Evolutionary conservation across 2,888 invertebrate genomes (phyloP), one percentile per base, ranked within the genome.

Genomic region (Athalia rosae): DNA sequence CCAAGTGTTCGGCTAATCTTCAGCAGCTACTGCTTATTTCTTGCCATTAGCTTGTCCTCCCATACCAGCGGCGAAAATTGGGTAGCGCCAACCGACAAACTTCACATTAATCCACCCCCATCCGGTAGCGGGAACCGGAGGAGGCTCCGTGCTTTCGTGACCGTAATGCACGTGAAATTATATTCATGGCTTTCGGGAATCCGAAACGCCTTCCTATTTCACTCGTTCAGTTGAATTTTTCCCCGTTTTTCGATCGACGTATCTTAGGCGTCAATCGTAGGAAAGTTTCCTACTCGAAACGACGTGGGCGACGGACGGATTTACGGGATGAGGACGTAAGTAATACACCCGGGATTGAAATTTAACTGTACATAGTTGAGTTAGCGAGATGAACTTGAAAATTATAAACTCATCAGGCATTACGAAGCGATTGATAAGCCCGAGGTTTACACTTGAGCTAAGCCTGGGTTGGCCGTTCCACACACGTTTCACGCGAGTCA

Each of bases 321-420:
- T 28, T 28, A 28, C 28, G 28, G 28, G 28, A 28, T 28, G 0
- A 28, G 28, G 28, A 28, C 28, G 28, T 28, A 28, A 28, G 28
- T 28, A 28, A 28, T 28, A 28, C 28, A n/a, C 28, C 11, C 28
- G 50, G 69, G 61, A 77, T 77, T 69, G 61, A 77, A 77, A 77
- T 71, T 61, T 61, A 77, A 73, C 61, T 13, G 28, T 28, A 53
- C 28, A 8, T 61, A 77, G 67, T 77, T 73, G 28, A 71, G 69
- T 48, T 28, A 62, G 76, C 67, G 43, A 50, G 77, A 77, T 81
- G 79, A 85, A 85, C 82, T 86, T 85, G 79, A 82, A 84, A 84
- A 85, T 85, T 85, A 85, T 85, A 85, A 86, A 85, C 84, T 86
- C 84, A 84, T 84, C 84, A 84, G 81, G 82, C 85, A 85, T 85